A percentile compares a stretch with the other conserved stretches of the same genome.
These are phyloP conservation scores for Xiphophorus hellerii DNA, from an alignment of 2,113 vertebrate genomes.

Conservation along the genomic window DNA sequence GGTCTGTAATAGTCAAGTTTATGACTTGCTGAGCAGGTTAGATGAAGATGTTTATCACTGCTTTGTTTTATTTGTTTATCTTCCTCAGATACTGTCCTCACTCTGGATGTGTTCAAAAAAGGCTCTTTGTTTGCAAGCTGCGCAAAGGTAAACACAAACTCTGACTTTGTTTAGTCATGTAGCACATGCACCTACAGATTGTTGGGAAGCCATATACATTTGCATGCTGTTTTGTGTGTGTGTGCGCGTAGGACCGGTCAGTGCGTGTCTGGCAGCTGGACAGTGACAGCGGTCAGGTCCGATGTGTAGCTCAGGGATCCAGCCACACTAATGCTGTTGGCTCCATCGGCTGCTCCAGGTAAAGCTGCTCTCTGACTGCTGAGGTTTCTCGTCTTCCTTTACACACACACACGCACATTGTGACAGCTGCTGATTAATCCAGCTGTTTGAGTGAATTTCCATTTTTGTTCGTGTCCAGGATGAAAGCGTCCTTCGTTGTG, in stretches of 20 bases:
- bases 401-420: background rate
- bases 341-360: conserved; percentile 91
- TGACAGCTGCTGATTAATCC: background rate
- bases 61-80: conserved; percentile 1
- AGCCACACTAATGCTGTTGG: conserved; percentile 89
- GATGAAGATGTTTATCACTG: background rate
- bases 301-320: conserved; percentile 86
- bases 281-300: conserved; percentile 77
- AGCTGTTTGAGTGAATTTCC: background rate
- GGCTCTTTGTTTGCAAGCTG: conserved; percentile 89
- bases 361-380: conserved; percentile 23
- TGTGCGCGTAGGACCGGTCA: conserved; percentile 84
- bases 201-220: background rate
- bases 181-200: background rate
- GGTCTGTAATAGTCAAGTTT: background rate
- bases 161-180: background rate
- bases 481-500: conserved; percentile 89
- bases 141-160: conserved; percentile 85
- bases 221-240: background rate
- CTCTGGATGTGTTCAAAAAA: conserved; percentile 92
- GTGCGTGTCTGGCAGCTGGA: conserved; percentile 90
- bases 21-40: conserved; percentile 17
- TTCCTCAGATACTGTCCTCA: conserved; percentile 88
- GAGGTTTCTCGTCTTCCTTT: background rate
- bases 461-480: conserved; percentile 66